A percentile compares a stretch with the other conserved stretches of the same genome.
Conservation (phyloP, 2,113 vertebrate genomes). For the Cyprinus carpio region DNA sequence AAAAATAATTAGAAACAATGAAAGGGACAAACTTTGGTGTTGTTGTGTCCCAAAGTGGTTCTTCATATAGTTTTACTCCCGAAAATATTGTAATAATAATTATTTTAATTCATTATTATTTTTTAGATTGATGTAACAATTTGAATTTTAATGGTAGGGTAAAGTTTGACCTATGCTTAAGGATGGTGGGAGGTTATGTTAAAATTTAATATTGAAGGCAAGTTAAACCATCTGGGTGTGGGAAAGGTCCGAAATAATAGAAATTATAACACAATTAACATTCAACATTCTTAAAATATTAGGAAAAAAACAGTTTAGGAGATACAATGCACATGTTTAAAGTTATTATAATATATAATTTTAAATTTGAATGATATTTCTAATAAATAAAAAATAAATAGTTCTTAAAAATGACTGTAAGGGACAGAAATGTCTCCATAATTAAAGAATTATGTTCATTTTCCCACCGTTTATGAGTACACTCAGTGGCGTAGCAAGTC, state of each 20-base stretch:
- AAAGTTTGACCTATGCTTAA: background rate
- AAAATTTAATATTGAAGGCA: background rate
- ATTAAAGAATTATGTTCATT: background rate
- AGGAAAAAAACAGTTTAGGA: background rate
- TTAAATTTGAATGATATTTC: no score
- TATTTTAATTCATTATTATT: background rate
- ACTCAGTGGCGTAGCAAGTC: no score
- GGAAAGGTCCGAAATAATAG: background rate
- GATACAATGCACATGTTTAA: no score
- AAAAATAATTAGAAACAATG: background rate
- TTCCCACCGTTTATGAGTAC: background rate
- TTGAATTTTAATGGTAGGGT: background rate
- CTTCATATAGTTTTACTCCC: background rate
- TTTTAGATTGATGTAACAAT: background rate
- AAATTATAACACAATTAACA: background rate
- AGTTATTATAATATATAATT: no score
- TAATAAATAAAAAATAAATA: no score
- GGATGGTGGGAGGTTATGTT: background rate
- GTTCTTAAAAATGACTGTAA: background rate
- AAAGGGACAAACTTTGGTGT: background rate
- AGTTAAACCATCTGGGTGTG: background rate
- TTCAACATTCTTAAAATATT: background rate
- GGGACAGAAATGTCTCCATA: background rate
- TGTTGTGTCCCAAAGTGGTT: no score
- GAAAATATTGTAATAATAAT: background rate